Base-by-base conservation (phyloP, 2,888 invertebrate species). In the Salpingus planirostris region DNA sequence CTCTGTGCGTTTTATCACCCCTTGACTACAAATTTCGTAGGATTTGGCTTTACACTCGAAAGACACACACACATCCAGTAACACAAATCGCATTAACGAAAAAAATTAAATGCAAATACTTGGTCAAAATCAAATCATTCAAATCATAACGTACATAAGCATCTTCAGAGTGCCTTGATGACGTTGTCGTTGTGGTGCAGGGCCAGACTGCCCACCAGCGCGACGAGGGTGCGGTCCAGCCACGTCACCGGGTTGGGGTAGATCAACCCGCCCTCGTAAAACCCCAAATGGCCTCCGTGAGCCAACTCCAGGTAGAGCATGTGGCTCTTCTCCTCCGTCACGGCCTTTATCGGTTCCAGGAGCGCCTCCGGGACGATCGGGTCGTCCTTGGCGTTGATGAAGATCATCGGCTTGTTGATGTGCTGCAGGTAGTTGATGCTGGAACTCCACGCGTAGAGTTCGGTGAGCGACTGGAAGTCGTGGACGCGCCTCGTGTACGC, bases 241-340 rank as follows among this genome's bases (percentile, higher is more conserved):
- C 95, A 95, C 36, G 91, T 91, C 34, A 91, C 82, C 0, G 87
- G 84, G 57, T 89, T 85, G 0, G 93, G 92, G 62, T 87, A 83
- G 1, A 91, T 58, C 13, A 83, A 65, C 11, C 90, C 90, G 6
- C 91, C 91, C 66, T 95, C 93, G 61, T 91, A 91, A 66, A 90
- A 95, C 11, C 93, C 95, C 43, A 95, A 71, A 65, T 95, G 95
- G 2, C 95, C 95, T 7, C 95, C 95, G 60, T 93, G 92, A 6
- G 87, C 80, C 13, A 90, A 67, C 59, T 88, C 83, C 32, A 91
- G 67, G 56, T 81, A 90, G 48, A 89, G 71, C 2, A 73, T 69
- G 49, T 79, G 80, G n/a, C n/a, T 8, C 24, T 35, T 74, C 80
- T 76, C 66, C 90, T 90, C 73, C 51, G 82, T 81, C 68, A 76